Evolutionary conservation across 2,113 vertebrate species (phyloP).

Genomic region (Fregata magnificens): DNA sequence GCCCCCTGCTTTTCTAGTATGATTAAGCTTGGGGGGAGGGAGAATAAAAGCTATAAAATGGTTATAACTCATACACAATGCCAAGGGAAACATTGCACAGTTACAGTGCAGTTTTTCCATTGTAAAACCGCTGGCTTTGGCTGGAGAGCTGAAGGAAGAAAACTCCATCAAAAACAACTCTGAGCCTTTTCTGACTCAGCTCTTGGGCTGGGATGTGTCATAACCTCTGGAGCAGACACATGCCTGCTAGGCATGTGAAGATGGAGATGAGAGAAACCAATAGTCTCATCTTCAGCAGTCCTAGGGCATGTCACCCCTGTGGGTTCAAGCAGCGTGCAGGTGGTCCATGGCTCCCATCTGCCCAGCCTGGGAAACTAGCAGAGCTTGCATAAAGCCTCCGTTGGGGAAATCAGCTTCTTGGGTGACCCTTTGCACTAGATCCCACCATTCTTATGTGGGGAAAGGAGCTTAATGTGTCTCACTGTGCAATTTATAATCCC

Average conservation of each 20-base stretch:
- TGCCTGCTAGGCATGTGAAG: neutral
- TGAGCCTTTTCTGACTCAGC: neutral
- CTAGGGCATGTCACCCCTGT: rapidly evolving
- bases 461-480: neutral
- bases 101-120: neutral
- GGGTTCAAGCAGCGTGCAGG: rapidly evolving
- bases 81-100: neutral
- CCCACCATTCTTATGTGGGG: neutral
- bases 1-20: neutral
- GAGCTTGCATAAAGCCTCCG: neutral
- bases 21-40: neutral
- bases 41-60: neutral
- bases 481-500: neutral
- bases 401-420: neutral
- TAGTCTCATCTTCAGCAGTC: neutral
- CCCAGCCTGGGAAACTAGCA: neutral
- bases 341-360: neutral
- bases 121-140: neutral
- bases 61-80: neutral
- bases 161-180: neutral
- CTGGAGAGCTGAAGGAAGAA: neutral
- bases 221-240: neutral
- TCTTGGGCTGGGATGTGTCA: neutral
- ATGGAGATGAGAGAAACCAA: neutral
- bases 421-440: neutral